Evolutionary conservation across 2,797 vertebrate genomes (phyloP).

Genomic region (Amblyopsis hoosieri): DNA sequence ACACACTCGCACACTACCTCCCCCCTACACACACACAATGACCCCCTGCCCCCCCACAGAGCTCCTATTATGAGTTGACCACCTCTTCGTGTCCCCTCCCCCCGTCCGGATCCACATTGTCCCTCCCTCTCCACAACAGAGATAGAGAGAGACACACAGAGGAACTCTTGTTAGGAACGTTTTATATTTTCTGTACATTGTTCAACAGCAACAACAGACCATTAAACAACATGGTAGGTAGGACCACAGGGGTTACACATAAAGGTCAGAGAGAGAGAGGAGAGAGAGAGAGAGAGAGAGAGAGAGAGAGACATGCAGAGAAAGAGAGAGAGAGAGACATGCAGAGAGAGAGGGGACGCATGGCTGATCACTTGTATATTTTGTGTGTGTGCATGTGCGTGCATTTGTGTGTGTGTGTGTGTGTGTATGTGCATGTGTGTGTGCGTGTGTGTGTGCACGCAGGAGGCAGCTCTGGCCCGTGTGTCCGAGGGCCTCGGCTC

Average conservation of each 20-base stretch:
- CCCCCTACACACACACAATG: conserved; percentile 9
- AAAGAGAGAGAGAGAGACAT: conserved; percentile 36
- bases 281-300: conserved; percentile 41
- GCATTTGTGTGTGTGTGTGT: conserved; percentile 9
- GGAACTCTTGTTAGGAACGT: background rate
- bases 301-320: conserved; percentile 23
- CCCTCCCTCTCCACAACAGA: conserved; percentile 59
- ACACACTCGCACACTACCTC: background rate
- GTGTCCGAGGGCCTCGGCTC: conserved; percentile 79
- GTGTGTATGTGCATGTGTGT: conserved; percentile 32
- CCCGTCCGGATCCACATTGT: conserved; percentile 50
- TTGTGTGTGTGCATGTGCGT: conserved; percentile 20
- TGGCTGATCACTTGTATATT: conserved; percentile 28
- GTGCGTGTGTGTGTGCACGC: conserved; percentile 69
- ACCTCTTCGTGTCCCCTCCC: conserved; percentile 67
- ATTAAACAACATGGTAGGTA: conserved; percentile 71
- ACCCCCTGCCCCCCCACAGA: conserved; percentile 7
- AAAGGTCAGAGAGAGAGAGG: conserved; percentile 12
- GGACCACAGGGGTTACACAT: conserved; percentile 22
- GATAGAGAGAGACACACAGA: too few relatives aligned
- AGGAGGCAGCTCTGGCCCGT: conserved; percentile 86
- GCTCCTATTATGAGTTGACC: conserved; percentile 36
- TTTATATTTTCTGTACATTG: too few relatives aligned
- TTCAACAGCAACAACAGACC: conserved; percentile 50
- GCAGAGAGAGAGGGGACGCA: conserved; percentile 38